Percentiles rank a stretch among this genome's conserved stretches.
These are phyloP conservation scores for Nesogale talazaci DNA, from an alignment of 2,113 vertebrate species.

Conservation along the genomic window DNA sequence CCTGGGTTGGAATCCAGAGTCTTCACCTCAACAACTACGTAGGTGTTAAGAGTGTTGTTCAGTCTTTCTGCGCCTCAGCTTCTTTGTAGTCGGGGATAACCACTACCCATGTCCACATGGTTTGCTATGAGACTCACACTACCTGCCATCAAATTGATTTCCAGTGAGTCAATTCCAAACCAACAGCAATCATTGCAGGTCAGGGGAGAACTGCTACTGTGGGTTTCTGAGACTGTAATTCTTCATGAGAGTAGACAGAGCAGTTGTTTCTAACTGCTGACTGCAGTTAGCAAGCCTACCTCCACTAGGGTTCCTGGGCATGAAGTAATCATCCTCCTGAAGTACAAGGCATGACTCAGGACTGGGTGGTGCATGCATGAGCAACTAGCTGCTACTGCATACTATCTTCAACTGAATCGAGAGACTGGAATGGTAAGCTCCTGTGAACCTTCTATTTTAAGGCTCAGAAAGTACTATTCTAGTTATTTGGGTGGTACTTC, in stretches of 20 bases:
- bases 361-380: neutral
- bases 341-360: neutral
- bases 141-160: no score
- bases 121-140: no score
- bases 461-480: neutral
- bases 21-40: constrained; percentile 21
- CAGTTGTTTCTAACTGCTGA: no score
- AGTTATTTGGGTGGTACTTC: constrained; percentile 7
- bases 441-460: constrained; percentile 13
- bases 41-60: constrained; percentile 4
- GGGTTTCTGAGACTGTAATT: no score
- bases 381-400: no score
- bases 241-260: no score
- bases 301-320: neutral
- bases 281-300: no score
- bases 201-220: no score
- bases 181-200: no score
- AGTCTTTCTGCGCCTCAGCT: neutral
- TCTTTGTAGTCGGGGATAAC: neutral
- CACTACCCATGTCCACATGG: neutral
- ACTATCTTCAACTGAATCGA: neutral
- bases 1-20: constrained; percentile 23
- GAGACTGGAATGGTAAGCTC: neutral
- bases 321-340: neutral
- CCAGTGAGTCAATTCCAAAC: no score